phyloP scores from a whole-genome alignment of 2,797 vertebrate species.

The Lutjanus campechanus region DNA sequence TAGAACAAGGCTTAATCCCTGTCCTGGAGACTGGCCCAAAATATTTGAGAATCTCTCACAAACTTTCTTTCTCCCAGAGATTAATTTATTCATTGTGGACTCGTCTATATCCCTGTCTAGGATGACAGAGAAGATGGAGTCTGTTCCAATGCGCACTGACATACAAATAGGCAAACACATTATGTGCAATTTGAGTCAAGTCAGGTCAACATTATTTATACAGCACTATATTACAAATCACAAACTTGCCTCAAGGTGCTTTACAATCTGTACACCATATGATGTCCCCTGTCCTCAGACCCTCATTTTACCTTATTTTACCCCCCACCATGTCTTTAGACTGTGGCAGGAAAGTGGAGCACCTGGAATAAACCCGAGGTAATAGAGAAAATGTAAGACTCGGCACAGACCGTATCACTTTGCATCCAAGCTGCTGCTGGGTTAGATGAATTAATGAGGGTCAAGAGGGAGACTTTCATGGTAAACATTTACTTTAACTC shows the following conservation, averaged over 20 bases:
- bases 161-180: constrained; percentile 14
- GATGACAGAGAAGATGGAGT: neutral
- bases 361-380: neutral
- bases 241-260: neutral
- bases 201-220: neutral
- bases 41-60: constrained; percentile 3
- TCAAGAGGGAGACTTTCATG: neutral
- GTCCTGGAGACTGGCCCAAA: constrained; percentile 18
- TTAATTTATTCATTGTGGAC: neutral
- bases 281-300: neutral
- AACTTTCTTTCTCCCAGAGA: neutral
- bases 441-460: neutral
- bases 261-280: neutral
- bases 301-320: constrained; percentile 3
- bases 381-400: neutral
- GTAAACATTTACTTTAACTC: neutral
- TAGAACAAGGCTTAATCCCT: constrained; percentile 18
- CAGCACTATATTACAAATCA: neutral
- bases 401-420: neutral
- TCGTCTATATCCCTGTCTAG: neutral
- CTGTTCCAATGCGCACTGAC: neutral
- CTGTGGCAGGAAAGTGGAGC: constrained; percentile 14
- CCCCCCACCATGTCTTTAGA: constrained; percentile 2
- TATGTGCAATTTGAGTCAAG: neutral
- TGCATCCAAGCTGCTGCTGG: neutral